These are phyloP conservation scores for Drosophila sulfurigaster DNA, from an alignment of 1,140 invertebrate species.

Conservation along the genomic window DNA sequence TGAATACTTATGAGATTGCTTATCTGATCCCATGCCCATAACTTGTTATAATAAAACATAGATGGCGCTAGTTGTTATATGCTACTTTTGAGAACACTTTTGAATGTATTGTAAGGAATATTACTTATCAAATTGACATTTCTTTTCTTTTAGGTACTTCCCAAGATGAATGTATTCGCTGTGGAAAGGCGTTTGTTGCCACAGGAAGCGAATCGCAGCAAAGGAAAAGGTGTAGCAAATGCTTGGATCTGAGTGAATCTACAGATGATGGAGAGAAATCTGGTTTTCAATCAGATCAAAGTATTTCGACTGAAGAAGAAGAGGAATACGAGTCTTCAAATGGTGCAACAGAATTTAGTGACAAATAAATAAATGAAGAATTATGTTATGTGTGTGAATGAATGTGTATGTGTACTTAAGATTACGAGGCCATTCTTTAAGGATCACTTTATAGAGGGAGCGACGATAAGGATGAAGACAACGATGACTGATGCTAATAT, in stretches of 20 bases:
- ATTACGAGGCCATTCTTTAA: slow-evolving; percentile 30
- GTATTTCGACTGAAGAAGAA: slow-evolving; percentile 33
- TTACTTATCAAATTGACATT: background rate
- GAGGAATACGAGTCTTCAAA: slow-evolving; percentile 56
- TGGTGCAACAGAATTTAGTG: slow-evolving; percentile 54
- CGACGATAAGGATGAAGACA: too few relatives aligned
- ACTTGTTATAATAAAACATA: background rate
- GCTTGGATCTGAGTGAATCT: slow-evolving; percentile 20
- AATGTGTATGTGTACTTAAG: slow-evolving; percentile 19
- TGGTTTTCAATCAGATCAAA: slow-evolving; percentile 37
- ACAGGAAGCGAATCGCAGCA: slow-evolving; percentile 16
- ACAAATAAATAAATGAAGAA: slow-evolving; percentile 35
- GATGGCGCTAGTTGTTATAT: background rate
- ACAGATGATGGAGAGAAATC: slow-evolving; percentile 30
- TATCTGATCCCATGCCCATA: background rate
- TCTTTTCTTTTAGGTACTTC: slow-evolving; percentile 80
- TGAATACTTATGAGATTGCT: background rate
- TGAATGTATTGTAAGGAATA: background rate
- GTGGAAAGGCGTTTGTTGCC: slow-evolving; percentile 81
- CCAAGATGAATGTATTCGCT: slow-evolving; percentile 85
- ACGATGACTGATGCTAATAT: slow-evolving; percentile 28
- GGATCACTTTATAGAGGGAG: slow-evolving; percentile 14
- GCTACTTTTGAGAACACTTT: background rate
- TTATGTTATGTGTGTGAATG: slow-evolving; percentile 2
- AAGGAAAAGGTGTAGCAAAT: slow-evolving; percentile 33